phyloP scores from a whole-genome alignment of 2,797 vertebrate genomes.

The Sebastes hubbsi region DNA sequence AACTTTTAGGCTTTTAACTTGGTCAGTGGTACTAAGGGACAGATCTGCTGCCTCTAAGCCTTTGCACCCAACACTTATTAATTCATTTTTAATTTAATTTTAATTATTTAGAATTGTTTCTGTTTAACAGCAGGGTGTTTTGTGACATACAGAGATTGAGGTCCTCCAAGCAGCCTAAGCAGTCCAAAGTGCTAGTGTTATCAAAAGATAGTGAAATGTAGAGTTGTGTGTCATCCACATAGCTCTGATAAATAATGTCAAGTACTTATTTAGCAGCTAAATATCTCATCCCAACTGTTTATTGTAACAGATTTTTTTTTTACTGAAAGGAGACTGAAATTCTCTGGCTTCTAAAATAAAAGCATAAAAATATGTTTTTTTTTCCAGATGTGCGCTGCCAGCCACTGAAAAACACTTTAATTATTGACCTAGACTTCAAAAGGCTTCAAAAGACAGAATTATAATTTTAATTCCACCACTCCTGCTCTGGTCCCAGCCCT shows the following conservation, averaged over 20 bases:
- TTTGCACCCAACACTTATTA: background rate
- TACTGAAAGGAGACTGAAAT: background rate
- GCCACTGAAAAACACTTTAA: slow-evolving; percentile 35
- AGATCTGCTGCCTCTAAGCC: background rate
- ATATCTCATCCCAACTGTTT: background rate
- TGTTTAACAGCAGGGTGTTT: background rate
- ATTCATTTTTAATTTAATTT: too few relatives aligned
- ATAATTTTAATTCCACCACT: slow-evolving; percentile 57
- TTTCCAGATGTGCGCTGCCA: slow-evolving; percentile 22
- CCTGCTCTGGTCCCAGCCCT: slow-evolving; percentile 32
- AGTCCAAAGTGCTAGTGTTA: background rate
- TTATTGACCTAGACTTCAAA: slow-evolving; percentile 65
- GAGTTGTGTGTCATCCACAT: slow-evolving; percentile 1
- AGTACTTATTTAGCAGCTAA: background rate
- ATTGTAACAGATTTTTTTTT: background rate
- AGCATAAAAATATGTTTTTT: background rate
- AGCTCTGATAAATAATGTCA: background rate
- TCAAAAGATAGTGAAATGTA: background rate
- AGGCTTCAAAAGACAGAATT: slow-evolving; percentile 53
- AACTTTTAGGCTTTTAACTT: background rate
- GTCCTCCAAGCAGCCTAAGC: background rate
- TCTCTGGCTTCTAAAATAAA: background rate
- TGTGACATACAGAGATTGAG: background rate
- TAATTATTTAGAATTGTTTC: background rate
- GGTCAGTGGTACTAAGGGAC: background rate